Evolutionary conservation across 23 tunicate species (phyloP).

Genomic region (Trididemnum nubilum): DNA sequence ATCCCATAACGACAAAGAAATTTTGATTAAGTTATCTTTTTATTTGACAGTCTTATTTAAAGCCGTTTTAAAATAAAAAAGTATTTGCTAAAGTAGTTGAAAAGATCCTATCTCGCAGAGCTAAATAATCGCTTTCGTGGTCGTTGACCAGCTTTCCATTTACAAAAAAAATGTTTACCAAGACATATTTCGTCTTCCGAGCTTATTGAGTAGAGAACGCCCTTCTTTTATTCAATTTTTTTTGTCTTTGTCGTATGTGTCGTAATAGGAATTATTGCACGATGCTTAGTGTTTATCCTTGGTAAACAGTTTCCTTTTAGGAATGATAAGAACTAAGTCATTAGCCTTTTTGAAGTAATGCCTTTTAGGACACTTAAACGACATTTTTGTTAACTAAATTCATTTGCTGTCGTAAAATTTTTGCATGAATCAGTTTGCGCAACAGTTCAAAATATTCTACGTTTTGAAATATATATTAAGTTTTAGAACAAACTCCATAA

Average conservation of each 20-base stretch:
- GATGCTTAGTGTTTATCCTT: neutral
- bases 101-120: no score
- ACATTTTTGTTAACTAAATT: neutral
- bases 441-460: no score
- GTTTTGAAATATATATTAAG: no score
- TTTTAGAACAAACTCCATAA: no score
- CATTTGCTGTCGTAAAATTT: neutral
- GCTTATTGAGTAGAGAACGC: neutral
- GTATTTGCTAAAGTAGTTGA: no score
- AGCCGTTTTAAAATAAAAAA: no score
- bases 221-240: conserved; percentile 9
- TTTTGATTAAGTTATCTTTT: no score
- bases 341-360: neutral
- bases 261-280: neutral
- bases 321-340: neutral
- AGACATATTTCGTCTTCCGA: neutral
- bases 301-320: neutral
- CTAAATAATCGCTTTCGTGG: conserved; percentile 2
- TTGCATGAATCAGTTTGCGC: no score
- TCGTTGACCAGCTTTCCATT: neutral
- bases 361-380: neutral
- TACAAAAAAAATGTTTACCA: conserved; percentile 3
- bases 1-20: no score
- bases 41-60: no score
- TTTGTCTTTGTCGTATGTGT: neutral